Base-by-base conservation (phyloP, 2,113 vertebrate genomes). In the Gracilinanus agilis region DNA sequence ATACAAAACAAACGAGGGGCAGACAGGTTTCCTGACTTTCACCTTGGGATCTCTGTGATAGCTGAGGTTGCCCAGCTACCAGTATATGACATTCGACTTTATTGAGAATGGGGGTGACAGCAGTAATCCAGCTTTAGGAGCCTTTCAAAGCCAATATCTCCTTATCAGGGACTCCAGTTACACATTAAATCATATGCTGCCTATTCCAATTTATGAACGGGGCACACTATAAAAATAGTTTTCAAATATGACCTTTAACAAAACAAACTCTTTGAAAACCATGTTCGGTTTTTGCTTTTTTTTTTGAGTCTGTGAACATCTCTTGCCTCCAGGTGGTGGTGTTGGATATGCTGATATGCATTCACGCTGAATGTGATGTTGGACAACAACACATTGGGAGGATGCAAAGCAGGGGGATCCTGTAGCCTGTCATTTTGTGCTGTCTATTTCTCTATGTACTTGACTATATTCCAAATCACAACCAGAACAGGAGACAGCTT, bases 251-350 rank as follows among this genome's bases (percentile, higher is more conserved):
- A 83, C n/a, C n/a, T 83, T 83, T 40, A 83, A 83, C 16, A 40
- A 40, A 83, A 40, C 67, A 83, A 83, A 83, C 67, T 83, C 16
- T 75, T 40, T 23, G 67, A 83, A 83, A 83, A 83, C 19, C 13
- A 75, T n/a, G 56, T 27, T 58, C 6, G 25, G 25, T 9, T 58
- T 55, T 55, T 55, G 24, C 27, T 58, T 24, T 58, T 0, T 58
- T 11, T 3, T 67, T 7, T 11, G 19, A 83, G n/a, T 23, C 67
- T 40, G n/a, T 83, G 67, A 83, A 40, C 67, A 40, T 83, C 67
- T 83, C n/a, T 83, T 83, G 67, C 67, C 67, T 83, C 67, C 67
- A 83, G 67, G 67, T 83, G 67, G 67, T 83, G 67, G 67, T 83
- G n/a, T 83, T 83, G 67, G 67, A 83, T 83, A 83, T 83, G n/a